Evolutionary conservation across 2,888 invertebrate genomes (phyloP).

Genomic region (Caenorhabditis sp.): DNA sequence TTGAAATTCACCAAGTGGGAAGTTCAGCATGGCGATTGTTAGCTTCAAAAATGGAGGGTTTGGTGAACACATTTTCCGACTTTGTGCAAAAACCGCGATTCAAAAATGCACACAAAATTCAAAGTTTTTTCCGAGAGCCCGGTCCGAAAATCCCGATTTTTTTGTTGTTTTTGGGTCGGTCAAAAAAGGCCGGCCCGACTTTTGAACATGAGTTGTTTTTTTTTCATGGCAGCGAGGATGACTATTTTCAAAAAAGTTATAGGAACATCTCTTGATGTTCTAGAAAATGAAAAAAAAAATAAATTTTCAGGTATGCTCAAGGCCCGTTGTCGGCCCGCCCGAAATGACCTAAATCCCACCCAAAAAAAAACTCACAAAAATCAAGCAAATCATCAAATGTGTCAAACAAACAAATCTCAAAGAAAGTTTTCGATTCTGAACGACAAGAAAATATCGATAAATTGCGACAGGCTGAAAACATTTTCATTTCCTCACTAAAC

Average conservation of each 20-base stretch:
- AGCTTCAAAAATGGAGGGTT: slow-evolving; percentile 14
- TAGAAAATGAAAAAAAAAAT: too few species aligned
- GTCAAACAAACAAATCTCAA: slow-evolving; percentile 28
- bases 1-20: slow-evolving; percentile 30
- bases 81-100: too few species aligned
- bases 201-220: too few species aligned
- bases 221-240: too few species aligned
- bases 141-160: background rate
- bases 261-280: too few species aligned
- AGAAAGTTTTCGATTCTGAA: slow-evolving; percentile 26
- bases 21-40: slow-evolving; percentile 26
- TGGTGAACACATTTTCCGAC: background rate
- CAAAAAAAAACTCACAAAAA: slow-evolving; percentile 26
- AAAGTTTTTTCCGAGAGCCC: background rate
- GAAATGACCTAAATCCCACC: background rate
- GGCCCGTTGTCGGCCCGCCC: background rate
- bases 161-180: slow-evolving; percentile 4
- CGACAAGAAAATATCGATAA: slow-evolving; percentile 38
- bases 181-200: too few species aligned
- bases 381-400: slow-evolving; percentile 21
- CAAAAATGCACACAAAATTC: too few species aligned
- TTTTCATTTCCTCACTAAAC: slow-evolving; percentile 5
- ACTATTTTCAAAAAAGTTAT: too few species aligned
- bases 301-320: background rate
- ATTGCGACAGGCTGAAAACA: slow-evolving; percentile 36